Conservation (phyloP, 2,888 invertebrate species). For the Cordilura impudica region DNA sequence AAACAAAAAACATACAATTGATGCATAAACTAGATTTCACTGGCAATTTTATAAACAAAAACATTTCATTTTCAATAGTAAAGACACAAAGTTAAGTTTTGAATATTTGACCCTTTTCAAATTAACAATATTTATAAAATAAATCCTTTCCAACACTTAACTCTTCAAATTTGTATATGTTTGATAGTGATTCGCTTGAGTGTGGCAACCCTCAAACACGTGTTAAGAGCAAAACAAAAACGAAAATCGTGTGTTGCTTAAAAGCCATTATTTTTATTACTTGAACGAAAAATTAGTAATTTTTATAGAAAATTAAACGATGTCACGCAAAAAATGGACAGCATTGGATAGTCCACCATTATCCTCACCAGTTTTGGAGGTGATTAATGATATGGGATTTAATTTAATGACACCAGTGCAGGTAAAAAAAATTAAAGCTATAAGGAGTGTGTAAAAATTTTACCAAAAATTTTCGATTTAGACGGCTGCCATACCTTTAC, state of each 20-base stretch:
- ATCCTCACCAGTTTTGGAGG: constrained; percentile 79
- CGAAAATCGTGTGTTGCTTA: not conserved
- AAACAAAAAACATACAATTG: too few species aligned
- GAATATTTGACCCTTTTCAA: not conserved
- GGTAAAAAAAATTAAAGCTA: constrained; percentile 62
- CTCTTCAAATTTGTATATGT: not conserved
- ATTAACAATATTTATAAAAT: not conserved
- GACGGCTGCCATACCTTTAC: constrained; percentile 92
- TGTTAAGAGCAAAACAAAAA: constrained; percentile 48
- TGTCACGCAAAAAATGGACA: constrained; percentile 78
- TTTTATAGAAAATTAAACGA: constrained; percentile 54
- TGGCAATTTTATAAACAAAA: too few species aligned
- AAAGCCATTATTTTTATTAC: not conserved
- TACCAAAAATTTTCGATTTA: constrained; percentile 77
- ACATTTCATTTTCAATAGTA: too few species aligned
- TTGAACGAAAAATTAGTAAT: not conserved
- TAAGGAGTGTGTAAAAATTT: not conserved
- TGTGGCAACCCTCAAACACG: constrained; percentile 55
- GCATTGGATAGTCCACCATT: constrained; percentile 77
- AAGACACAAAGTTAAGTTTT: too few species aligned
- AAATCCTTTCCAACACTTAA: constrained; percentile 10
- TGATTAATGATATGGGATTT: constrained; percentile 80
- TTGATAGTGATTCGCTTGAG: too few species aligned
- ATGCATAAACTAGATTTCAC: too few species aligned
- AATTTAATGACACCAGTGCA: constrained; percentile 81